These are phyloP conservation scores for Clitarchus hookeri DNA, from an alignment of 2,888 invertebrate species.

Conservation along the genomic window DNA sequence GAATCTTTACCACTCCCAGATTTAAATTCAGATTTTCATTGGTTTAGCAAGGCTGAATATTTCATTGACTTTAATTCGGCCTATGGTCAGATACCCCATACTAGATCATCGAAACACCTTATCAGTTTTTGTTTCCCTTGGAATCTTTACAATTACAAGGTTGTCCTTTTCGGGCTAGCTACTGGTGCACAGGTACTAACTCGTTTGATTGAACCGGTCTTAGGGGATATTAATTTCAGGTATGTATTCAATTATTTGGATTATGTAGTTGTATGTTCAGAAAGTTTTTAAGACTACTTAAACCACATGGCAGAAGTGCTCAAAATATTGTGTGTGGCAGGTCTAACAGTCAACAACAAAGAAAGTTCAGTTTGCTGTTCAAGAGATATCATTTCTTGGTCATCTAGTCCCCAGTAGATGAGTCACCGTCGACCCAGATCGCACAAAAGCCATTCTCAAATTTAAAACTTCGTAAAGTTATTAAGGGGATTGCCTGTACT, in stretches of 20 bases:
- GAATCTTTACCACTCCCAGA: not conserved
- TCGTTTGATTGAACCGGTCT: not conserved
- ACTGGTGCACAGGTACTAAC: not conserved
- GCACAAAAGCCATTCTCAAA: not conserved
- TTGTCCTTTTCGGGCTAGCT: not conserved
- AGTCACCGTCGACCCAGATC: not conserved
- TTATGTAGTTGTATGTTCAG: not conserved
- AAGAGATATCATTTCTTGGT: not conserved
- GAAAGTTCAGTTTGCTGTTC: not conserved
- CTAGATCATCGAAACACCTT: not conserved
- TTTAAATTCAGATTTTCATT: not conserved
- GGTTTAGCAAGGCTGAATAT: not conserved
- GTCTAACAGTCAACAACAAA: not conserved
- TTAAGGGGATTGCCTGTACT: no score
- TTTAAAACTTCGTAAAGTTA: not conserved
- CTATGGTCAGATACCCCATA: not conserved
- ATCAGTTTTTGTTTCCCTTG: not conserved
- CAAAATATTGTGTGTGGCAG: not conserved
- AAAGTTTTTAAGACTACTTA: not conserved
- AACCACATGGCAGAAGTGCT: not conserved
- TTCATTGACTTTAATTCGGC: not conserved
- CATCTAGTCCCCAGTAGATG: not conserved
- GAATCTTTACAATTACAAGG: not conserved
- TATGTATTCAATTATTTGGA: not conserved
- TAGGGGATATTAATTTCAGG: not conserved